phyloP scores from a whole-genome alignment of 1,140 invertebrate genomes.

The Pseudomyrmex pallidus region DNA sequence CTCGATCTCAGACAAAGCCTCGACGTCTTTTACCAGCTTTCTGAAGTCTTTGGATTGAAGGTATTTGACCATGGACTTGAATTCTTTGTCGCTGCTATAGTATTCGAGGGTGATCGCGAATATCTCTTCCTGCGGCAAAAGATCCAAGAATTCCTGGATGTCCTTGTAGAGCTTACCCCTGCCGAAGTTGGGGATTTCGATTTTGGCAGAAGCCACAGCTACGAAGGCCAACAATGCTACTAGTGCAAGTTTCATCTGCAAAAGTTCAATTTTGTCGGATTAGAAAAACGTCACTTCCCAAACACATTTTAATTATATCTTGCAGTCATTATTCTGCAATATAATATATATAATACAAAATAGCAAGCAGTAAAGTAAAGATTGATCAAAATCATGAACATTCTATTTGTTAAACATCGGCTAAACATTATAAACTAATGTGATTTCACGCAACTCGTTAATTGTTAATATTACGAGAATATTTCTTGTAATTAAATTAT shows the following conservation, averaged over 20 bases:
- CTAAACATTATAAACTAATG: neutral
- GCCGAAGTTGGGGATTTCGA: conserved; percentile 42
- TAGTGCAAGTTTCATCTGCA: conserved; percentile 62
- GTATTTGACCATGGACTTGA: conserved; percentile 45
- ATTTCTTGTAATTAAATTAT: conserved; percentile 13
- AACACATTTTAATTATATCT: neutral
- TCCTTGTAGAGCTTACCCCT: conserved; percentile 47
- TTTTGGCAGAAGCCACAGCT: conserved; percentile 30
- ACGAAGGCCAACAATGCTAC: conserved; percentile 30
- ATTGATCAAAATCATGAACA: neutral
- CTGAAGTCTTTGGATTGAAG: conserved; percentile 28
- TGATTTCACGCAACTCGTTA: neutral
- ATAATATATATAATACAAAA: no score
- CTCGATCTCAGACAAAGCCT: conserved; percentile 56
- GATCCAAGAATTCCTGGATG: conserved; percentile 49
- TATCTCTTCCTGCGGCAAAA: neutral
- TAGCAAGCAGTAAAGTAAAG: neutral
- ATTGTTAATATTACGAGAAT: neutral
- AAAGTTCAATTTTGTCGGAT: neutral
- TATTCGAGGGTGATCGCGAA: conserved; percentile 26
- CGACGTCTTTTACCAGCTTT: conserved; percentile 38
- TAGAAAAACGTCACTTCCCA: neutral
- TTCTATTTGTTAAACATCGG: neutral
- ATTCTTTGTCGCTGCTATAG: neutral
- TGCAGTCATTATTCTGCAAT: no score